These are phyloP conservation scores for Trissoscelio sp. DNA, from an alignment of 2,888 invertebrate genomes.

Conservation along the genomic window DNA sequence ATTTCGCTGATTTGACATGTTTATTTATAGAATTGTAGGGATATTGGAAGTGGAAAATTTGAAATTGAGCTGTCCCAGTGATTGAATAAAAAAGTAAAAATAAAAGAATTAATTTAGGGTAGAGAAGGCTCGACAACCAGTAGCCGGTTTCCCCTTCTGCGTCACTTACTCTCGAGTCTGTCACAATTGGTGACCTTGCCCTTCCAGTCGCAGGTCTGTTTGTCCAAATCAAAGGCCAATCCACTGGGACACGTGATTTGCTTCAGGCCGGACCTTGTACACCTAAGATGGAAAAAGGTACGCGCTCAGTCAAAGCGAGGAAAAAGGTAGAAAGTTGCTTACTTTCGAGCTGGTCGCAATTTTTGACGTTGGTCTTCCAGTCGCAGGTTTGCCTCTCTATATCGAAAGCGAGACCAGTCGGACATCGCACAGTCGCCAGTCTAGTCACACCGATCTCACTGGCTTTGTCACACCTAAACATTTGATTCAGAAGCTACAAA, in stretches of 20 bases:
- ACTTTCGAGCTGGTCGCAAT: slow-evolving; percentile 97
- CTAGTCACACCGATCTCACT: slow-evolving; percentile 93
- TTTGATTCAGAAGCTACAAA: no score
- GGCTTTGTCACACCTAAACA: slow-evolving; percentile 95
- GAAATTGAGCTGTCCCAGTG: no score
- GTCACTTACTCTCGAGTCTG: slow-evolving; percentile 97
- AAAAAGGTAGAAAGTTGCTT: slow-evolving; percentile 84
- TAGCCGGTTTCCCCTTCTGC: slow-evolving; percentile 75
- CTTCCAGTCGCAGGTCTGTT: slow-evolving; percentile 99
- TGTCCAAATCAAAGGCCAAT: slow-evolving; percentile 98
- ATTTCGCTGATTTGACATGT: no score
- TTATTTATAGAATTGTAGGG: no score
- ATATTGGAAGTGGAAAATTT: no score
- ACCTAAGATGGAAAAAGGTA: slow-evolving; percentile 88
- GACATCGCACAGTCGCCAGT: slow-evolving; percentile 95
- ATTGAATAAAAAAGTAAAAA: slow-evolving; percentile 14
- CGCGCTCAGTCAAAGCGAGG: slow-evolving; percentile 76
- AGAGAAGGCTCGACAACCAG: slow-evolving; percentile 52
- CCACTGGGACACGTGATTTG: slow-evolving; percentile 98
- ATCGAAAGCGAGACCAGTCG: slow-evolving; percentile 96
- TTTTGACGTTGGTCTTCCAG: slow-evolving; percentile 98
- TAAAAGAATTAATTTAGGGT: slow-evolving; percentile 14
- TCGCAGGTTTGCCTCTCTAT: slow-evolving; percentile 97
- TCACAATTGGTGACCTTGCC: slow-evolving; percentile 98
- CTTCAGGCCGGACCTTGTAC: slow-evolving; percentile 97